phyloP scores from a whole-genome alignment of 2,888 invertebrate genomes.

The Autographa gamma region DNA sequence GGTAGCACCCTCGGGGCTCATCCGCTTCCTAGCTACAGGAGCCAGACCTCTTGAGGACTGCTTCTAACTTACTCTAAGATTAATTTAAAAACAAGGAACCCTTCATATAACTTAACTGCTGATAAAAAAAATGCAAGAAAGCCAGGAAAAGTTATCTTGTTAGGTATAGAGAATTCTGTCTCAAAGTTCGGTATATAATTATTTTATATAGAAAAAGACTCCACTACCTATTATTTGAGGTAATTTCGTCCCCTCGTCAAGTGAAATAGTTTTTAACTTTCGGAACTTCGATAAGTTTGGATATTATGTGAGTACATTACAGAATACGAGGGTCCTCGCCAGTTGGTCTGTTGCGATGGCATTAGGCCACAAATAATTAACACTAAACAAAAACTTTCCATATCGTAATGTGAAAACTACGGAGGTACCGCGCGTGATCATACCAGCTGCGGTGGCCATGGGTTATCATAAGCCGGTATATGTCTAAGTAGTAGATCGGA shows the following conservation, averaged over 20 bases:
- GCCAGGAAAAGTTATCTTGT: too few species aligned
- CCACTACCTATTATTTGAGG: background rate
- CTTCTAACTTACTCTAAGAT: background rate
- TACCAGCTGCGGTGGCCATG: constrained; percentile 22
- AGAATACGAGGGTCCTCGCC: constrained; percentile 9
- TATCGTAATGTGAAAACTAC: constrained; percentile 54
- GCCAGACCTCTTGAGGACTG: constrained; percentile 15
- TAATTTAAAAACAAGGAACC: background rate
- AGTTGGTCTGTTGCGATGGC: constrained; percentile 43
- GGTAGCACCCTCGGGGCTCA: constrained; percentile 23
- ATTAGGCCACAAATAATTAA: constrained; percentile 48
- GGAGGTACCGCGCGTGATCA: constrained; percentile 52
- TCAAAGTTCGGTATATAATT: background rate
- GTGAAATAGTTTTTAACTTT: constrained; percentile 4
- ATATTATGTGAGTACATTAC: background rate
- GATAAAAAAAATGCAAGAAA: too few species aligned
- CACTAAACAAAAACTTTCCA: constrained; percentile 46
- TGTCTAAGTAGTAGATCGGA: background rate
- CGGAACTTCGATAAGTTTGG: background rate
- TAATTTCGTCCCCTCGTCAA: background rate
- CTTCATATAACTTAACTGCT: background rate
- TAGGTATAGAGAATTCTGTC: background rate
- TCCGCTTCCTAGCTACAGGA: constrained; percentile 16
- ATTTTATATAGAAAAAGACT: background rate
- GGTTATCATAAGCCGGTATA: background rate